phyloP scores from a whole-genome alignment of 53 echinoderm and acorn worm genomes.

The Stichopus horrens region DNA sequence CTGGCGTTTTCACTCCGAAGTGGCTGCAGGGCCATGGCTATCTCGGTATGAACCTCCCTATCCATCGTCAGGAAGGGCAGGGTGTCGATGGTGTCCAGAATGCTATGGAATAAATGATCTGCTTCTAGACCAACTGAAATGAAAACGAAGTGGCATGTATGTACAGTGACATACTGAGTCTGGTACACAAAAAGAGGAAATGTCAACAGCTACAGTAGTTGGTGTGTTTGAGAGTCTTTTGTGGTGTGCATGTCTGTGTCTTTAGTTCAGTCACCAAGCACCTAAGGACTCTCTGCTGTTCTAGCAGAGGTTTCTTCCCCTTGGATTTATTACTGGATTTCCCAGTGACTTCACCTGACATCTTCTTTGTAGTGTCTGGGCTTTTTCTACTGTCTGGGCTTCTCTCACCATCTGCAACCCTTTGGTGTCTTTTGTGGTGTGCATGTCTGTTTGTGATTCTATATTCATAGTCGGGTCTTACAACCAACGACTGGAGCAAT shows the following conservation, averaged over 20 bases:
- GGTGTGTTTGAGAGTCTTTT: not conserved
- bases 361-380: not conserved
- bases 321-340: not conserved
- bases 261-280: constrained; percentile 41
- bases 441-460: not conserved
- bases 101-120: constrained; percentile 56
- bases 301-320: constrained; percentile 57
- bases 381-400: not conserved
- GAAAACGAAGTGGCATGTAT: not conserved
- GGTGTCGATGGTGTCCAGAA: constrained; percentile 73
- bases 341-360: not conserved
- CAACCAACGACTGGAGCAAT: too few species aligned
- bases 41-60: constrained; percentile 72
- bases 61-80: constrained; percentile 71
- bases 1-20: constrained; percentile 85
- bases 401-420: not conserved
- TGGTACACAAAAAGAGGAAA: too few species aligned
- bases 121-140: constrained; percentile 67
- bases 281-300: constrained; percentile 71
- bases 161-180: not conserved
- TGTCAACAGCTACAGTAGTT: not conserved
- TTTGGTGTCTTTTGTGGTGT: not conserved
- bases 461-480: not conserved
- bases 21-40: constrained; percentile 86
- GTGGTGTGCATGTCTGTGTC: not conserved